These are phyloP conservation scores for Danaus plexippus DNA, from an alignment of 1,140 invertebrate species.

Conservation along the genomic window DNA sequence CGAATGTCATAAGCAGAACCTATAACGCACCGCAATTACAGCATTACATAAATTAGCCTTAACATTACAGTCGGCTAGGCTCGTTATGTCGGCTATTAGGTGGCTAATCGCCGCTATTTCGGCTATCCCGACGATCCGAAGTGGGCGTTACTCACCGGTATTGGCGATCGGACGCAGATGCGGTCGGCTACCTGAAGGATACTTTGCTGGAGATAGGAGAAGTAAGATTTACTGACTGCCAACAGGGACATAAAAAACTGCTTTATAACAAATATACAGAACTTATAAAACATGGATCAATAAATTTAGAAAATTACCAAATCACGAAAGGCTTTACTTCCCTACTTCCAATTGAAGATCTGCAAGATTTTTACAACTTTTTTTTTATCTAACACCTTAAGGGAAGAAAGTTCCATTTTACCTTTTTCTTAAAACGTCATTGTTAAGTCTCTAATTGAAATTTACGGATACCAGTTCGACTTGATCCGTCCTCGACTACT, in stretches of 20 bases:
- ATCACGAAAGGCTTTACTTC: too few relatives aligned
- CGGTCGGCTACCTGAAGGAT: neutral
- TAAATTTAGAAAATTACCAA: too few relatives aligned
- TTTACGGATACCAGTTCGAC: constrained; percentile 5
- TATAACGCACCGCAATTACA: constrained; percentile 3
- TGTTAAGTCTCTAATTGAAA: constrained; percentile 11
- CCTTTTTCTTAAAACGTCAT: constrained; percentile 7
- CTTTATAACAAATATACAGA: constrained; percentile 1
- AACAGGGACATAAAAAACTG: constrained; percentile 1
- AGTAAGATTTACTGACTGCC: too few relatives aligned
- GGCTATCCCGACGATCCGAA: constrained; percentile 17
- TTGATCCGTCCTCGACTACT: constrained; percentile 1
- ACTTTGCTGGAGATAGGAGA: too few relatives aligned
- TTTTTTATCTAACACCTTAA: too few relatives aligned
- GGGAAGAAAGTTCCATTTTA: neutral
- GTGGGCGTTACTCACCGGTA: constrained; percentile 29
- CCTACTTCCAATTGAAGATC: too few relatives aligned
- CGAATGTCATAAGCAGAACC: too few relatives aligned
- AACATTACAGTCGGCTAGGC: constrained; percentile 25
- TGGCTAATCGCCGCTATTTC: constrained; percentile 32
- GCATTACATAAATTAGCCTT: constrained; percentile 22
- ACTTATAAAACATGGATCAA: too few relatives aligned
- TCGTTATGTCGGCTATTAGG: constrained; percentile 26
- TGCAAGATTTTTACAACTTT: too few relatives aligned
- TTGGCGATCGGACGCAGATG: constrained; percentile 30